Evolutionary conservation across 2,888 invertebrate genomes (phyloP).

Genomic region (Hylaea fasciaria): DNA sequence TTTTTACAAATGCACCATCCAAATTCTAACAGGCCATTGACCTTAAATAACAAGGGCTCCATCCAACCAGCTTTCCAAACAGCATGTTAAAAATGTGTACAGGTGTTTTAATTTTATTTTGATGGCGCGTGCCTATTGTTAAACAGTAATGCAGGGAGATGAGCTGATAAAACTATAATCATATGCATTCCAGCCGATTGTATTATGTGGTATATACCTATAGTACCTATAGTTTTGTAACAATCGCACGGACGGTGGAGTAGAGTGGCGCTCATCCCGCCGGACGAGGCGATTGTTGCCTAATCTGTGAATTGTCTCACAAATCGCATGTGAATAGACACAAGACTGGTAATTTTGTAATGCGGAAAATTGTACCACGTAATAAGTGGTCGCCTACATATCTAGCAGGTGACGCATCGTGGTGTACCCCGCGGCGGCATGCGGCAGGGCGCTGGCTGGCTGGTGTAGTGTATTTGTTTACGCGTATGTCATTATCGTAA

Average conservation of each 20-base stretch:
- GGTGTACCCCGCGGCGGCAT: conserved; percentile 2
- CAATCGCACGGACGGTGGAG: conserved; percentile 51
- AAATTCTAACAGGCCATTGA: conserved; percentile 47
- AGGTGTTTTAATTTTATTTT: conserved; percentile 47
- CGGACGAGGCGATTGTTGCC: conserved; percentile 6
- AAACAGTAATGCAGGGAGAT: conserved; percentile 36
- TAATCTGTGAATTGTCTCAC: conserved; percentile 31
- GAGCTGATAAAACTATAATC: conserved; percentile 26
- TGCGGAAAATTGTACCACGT: conserved; percentile 52
- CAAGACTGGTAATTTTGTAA: conserved; percentile 42
- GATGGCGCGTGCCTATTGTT: conserved; percentile 32
- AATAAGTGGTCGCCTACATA: background rate
- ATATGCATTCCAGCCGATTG: conserved; percentile 35
- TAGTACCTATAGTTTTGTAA: conserved; percentile 56
- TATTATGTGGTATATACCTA: conserved; percentile 2
- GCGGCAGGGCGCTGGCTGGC: conserved; percentile 15
- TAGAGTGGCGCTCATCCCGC: conserved; percentile 60
- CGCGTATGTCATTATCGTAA: conserved; percentile 8
- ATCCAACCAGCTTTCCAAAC: conserved; percentile 31
- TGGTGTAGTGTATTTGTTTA: conserved; percentile 15
- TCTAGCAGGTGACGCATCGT: conserved; percentile 33
- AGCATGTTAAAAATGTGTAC: conserved; percentile 48
- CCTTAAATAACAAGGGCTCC: conserved; percentile 48
- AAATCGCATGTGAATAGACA: conserved; percentile 34
- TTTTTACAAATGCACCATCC: conserved; percentile 25